phyloP scores from a whole-genome alignment of 2,888 invertebrate genomes.

The Drosophila longiperda region DNA sequence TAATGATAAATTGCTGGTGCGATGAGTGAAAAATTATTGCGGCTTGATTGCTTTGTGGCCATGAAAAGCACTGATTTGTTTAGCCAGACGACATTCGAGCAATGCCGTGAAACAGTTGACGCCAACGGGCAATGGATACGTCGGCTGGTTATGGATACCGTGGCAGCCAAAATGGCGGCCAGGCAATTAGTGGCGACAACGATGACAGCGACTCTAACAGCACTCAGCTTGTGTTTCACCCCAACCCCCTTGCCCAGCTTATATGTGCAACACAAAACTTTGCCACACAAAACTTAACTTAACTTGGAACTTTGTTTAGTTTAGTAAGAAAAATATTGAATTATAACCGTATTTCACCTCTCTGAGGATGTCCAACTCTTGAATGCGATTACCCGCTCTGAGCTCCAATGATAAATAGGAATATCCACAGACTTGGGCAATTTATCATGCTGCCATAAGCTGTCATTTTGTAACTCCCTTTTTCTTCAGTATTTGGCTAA shows the following conservation, averaged over 20 bases:
- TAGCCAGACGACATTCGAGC: conserved; percentile 49
- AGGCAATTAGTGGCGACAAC: conserved; percentile 64
- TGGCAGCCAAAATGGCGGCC: conserved; percentile 64
- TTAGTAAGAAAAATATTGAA: conserved; percentile 41
- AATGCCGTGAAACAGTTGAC: conserved; percentile 17
- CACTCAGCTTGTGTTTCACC: background rate
- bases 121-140: conserved; percentile 28
- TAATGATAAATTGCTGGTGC: conserved; percentile 71
- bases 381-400: background rate
- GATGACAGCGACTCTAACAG: background rate
- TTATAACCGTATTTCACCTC: conserved; percentile 10
- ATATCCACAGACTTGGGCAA: too few relatives aligned
- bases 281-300: conserved; percentile 3
- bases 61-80: conserved; percentile 74
- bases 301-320: conserved; percentile 28
- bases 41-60: conserved; percentile 73
- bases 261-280: conserved; percentile 21
- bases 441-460: background rate
- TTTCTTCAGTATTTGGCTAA: too few relatives aligned
- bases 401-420: background rate
- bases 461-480: too few relatives aligned
- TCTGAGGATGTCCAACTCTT: background rate
- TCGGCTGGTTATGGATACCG: conserved; percentile 15
- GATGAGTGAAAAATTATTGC: conserved; percentile 72
- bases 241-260: background rate